phyloP scores from a whole-genome alignment of 2,888 invertebrate species.

The Rhagophthalmus giganteus region DNA sequence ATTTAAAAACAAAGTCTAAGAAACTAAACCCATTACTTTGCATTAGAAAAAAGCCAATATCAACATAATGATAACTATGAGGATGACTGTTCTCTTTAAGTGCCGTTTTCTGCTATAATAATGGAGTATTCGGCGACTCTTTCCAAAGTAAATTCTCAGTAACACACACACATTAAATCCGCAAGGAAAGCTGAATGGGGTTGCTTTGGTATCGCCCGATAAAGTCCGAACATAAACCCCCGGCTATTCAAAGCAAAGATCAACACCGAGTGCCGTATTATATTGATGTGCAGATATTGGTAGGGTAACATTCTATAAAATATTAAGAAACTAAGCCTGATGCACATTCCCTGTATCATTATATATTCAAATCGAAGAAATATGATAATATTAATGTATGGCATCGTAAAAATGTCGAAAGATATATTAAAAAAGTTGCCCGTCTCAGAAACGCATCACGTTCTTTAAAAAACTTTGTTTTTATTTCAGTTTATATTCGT shows the following conservation, averaged over 20 bases:
- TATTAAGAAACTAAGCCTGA: slow-evolving; percentile 35
- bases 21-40: no score
- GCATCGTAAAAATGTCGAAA: slow-evolving; percentile 41
- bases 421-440: slow-evolving; percentile 20
- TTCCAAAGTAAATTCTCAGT: slow-evolving; percentile 17
- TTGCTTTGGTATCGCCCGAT: slow-evolving; percentile 29
- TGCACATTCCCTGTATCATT: slow-evolving; percentile 38
- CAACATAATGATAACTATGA: no score
- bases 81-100: no score
- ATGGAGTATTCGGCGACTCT: no score
- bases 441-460: neutral
- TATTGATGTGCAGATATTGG: slow-evolving; percentile 32
- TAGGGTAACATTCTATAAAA: slow-evolving; percentile 27
- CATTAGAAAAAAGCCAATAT: no score
- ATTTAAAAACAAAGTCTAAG: no score
- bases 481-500: neutral
- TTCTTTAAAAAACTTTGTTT: neutral
- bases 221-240: slow-evolving; percentile 30
- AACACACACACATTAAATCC: slow-evolving; percentile 25
- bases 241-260: slow-evolving; percentile 27
- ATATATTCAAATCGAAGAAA: slow-evolving; percentile 43
- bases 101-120: no score
- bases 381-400: slow-evolving; percentile 45
- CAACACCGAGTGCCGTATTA: slow-evolving; percentile 22
- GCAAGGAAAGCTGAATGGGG: slow-evolving; percentile 27